These are phyloP conservation scores for Xiphias gladius DNA, from an alignment of 2,113 vertebrate genomes.

Conservation along the genomic window DNA sequence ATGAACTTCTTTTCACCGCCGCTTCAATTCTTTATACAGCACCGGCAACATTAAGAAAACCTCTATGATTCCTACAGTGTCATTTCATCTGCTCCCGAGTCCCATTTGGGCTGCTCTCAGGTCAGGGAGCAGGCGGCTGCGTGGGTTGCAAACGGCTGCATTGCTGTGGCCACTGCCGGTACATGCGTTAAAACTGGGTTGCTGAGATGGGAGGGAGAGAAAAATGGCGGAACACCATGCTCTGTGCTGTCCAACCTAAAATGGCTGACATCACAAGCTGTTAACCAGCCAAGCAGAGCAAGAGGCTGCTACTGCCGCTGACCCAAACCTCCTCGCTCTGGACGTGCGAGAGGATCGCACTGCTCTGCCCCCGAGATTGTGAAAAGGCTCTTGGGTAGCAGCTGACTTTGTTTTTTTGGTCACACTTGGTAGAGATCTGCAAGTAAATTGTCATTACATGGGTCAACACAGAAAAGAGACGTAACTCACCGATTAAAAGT, in stretches of 20 bases:
- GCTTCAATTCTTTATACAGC: constrained; percentile 8
- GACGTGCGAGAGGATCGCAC: constrained; percentile 40
- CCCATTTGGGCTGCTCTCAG: constrained; percentile 54
- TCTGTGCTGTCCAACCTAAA: constrained; percentile 86
- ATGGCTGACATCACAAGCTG: constrained; percentile 88
- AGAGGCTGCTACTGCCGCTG: constrained; percentile 70
- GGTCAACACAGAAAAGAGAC: constrained; percentile 8
- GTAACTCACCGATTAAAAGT: constrained; percentile 8
- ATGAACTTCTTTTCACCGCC: constrained; percentile 29
- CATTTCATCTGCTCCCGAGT: constrained; percentile 50
- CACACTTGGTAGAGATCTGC: constrained; percentile 43
- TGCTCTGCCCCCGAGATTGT: constrained; percentile 17
- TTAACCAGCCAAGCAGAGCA: constrained; percentile 80
- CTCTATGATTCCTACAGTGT: constrained; percentile 41
- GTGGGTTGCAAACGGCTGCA: constrained; percentile 65
- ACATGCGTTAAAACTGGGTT: constrained; percentile 80
- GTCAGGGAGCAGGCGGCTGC: constrained; percentile 65
- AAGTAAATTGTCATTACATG: constrained; percentile 35
- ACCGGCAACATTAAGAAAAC: constrained; percentile 43
- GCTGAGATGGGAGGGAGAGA: constrained; percentile 75
- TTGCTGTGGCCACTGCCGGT: constrained; percentile 74
- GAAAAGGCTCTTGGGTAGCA: constrained; percentile 30
- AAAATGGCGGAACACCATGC: constrained; percentile 84
- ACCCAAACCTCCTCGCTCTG: constrained; percentile 64
- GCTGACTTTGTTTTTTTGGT: constrained; percentile 17